Conservation (phyloP, 1,140 invertebrate species). For the Pogonomyrmex barbatus region DNA sequence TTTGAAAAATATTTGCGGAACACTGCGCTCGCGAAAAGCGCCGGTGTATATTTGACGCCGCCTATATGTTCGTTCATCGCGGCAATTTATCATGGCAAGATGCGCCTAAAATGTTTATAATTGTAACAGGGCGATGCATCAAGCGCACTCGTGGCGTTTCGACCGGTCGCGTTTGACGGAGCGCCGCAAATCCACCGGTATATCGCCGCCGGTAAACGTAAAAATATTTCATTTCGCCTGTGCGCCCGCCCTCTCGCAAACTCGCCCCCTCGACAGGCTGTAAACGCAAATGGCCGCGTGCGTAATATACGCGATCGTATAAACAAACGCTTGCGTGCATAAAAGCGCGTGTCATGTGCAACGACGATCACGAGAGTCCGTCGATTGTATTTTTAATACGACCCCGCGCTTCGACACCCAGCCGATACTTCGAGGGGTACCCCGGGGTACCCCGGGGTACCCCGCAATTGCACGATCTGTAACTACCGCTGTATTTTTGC, state of each 20-base stretch:
- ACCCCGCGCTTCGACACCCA: slow-evolving; percentile 15
- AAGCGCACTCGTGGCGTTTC: slow-evolving; percentile 50
- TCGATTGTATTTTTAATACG: slow-evolving; percentile 33
- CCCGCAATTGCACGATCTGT: slow-evolving; percentile 48
- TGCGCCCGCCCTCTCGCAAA: not conserved
- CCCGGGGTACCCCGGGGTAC: not conserved
- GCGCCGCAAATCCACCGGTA: slow-evolving; percentile 42
- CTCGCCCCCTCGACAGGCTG: not conserved
- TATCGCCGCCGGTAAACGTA: slow-evolving; percentile 38
- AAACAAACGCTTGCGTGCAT: slow-evolving; percentile 47
- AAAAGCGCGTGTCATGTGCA: slow-evolving; percentile 36
- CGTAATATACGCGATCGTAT: slow-evolving; percentile 33
- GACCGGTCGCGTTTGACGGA: slow-evolving; percentile 55
- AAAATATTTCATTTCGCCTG: slow-evolving; percentile 53
- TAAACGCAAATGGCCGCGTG: slow-evolving; percentile 23
- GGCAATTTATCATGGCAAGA: slow-evolving; percentile 53
- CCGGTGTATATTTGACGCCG: not conserved
- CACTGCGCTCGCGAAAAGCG: not conserved
- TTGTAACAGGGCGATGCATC: slow-evolving; percentile 48
- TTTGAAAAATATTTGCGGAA: slow-evolving; percentile 27
- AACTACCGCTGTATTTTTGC: slow-evolving; percentile 52
- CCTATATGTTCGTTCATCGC: slow-evolving; percentile 8
- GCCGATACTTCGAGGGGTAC: slow-evolving; percentile 27
- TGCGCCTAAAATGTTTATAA: slow-evolving; percentile 50
- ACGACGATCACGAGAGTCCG: slow-evolving; percentile 28